These are phyloP conservation scores for Bedellia somnulentella DNA, from an alignment of 2,888 invertebrate species.

Conservation along the genomic window DNA sequence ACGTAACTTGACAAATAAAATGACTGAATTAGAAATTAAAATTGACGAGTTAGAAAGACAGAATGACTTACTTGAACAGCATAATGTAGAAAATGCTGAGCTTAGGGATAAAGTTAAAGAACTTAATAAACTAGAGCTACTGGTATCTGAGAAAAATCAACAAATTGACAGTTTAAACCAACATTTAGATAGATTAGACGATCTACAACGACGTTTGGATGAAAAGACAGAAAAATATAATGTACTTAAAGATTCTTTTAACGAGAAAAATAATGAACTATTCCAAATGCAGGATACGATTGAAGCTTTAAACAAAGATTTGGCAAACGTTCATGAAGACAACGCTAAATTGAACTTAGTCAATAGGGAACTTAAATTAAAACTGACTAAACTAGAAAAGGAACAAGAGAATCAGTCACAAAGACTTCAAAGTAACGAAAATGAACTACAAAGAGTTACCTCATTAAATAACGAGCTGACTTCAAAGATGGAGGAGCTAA, in stretches of 20 bases:
- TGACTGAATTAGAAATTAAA: slow-evolving; percentile 52
- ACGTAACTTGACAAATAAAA: slow-evolving; percentile 46
- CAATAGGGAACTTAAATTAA: slow-evolving; percentile 37
- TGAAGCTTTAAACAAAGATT: slow-evolving; percentile 29
- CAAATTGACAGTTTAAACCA: slow-evolving; percentile 55
- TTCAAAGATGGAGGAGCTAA: slow-evolving; percentile 39
- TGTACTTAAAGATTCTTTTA: slow-evolving; percentile 45
- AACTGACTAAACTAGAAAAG: slow-evolving; percentile 40
- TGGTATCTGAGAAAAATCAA: slow-evolving; percentile 57
- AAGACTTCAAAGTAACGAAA: slow-evolving; percentile 37
- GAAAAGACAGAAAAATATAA: slow-evolving; percentile 53
- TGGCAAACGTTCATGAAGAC: slow-evolving; percentile 39
- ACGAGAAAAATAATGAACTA: slow-evolving; percentile 40
- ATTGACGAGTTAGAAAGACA: slow-evolving; percentile 47
- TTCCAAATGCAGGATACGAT: slow-evolving; percentile 39
- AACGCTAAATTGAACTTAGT: slow-evolving; percentile 31
- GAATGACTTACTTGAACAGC: slow-evolving; percentile 32
- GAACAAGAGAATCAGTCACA: slow-evolving; percentile 45
- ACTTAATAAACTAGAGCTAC: slow-evolving; percentile 49
- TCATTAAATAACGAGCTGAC: slow-evolving; percentile 37
- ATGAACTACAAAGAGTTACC: slow-evolving; percentile 33
- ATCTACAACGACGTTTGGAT: slow-evolving; percentile 46
- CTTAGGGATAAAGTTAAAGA: slow-evolving; percentile 49
- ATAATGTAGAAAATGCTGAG: slow-evolving; percentile 42
- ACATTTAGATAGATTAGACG: slow-evolving; percentile 46